Evolutionary conservation across 2,797 vertebrate species (phyloP).

Genomic region (Sebastes goodei): DNA sequence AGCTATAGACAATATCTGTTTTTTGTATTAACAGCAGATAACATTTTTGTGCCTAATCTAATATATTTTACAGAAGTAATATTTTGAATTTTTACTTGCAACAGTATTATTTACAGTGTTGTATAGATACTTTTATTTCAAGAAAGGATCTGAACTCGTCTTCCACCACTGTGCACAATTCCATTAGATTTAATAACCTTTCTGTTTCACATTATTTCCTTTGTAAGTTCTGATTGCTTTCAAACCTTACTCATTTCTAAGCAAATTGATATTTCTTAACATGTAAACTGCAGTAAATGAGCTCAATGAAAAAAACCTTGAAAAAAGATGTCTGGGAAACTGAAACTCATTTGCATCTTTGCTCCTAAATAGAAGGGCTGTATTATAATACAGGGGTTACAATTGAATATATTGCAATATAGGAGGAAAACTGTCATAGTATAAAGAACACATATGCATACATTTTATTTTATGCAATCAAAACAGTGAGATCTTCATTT

Average conservation of each 20-base stretch:
- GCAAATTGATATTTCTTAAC: neutral
- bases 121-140: neutral
- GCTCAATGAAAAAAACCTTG: neutral
- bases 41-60: neutral
- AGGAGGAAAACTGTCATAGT: neutral
- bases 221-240: neutral
- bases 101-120: neutral
- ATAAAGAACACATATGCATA: neutral
- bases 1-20: neutral
- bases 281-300: neutral
- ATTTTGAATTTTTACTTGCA: neutral
- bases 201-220: neutral
- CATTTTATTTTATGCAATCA: neutral
- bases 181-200: neutral
- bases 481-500: neutral
- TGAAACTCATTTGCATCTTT: constrained; percentile 2
- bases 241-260: neutral
- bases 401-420: neutral
- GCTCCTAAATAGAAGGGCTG: neutral
- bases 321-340: neutral
- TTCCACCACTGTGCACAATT: neutral
- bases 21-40: neutral
- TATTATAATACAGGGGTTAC: neutral
- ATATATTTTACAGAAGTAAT: neutral
- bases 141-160: neutral